Conservation (phyloP, 2,797 vertebrate species). For the Muraenolepis orangiensis region DNA sequence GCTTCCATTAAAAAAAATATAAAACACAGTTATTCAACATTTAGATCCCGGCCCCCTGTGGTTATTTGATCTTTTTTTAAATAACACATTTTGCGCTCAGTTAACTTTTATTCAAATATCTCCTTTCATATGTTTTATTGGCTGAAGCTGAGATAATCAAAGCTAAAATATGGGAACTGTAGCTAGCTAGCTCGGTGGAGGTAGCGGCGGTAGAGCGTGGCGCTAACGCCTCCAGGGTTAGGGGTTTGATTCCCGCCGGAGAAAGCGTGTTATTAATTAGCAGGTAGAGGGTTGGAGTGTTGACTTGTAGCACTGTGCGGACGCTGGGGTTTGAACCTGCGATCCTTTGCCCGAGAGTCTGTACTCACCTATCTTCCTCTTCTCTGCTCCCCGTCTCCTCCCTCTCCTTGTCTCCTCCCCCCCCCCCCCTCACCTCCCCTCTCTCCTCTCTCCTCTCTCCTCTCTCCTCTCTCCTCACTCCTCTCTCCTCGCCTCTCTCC, state of each 20-base stretch:
- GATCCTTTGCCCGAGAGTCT: too few relatives aligned
- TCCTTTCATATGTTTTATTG: not conserved
- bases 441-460: too few relatives aligned
- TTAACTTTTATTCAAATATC: not conserved
- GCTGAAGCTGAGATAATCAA: not conserved
- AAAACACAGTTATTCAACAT: not conserved
- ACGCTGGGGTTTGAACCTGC: too few relatives aligned
- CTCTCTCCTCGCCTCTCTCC: too few relatives aligned
- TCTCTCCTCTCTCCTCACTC: too few relatives aligned
- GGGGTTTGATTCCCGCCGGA: not conserved
- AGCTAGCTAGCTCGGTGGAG: not conserved
- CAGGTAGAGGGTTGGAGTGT: not conserved
- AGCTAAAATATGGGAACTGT: not conserved
- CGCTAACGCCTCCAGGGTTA: not conserved
- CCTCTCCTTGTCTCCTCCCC: too few relatives aligned
- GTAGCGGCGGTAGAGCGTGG: not conserved
- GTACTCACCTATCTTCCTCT: too few relatives aligned
- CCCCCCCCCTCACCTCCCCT: too few relatives aligned
- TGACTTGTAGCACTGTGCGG: too few relatives aligned
- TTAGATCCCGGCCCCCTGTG: not conserved
- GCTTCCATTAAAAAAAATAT: not conserved
- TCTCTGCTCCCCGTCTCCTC: too few relatives aligned
- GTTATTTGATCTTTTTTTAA: not conserved
- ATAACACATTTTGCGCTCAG: not conserved
- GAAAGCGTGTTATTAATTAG: not conserved